These are phyloP conservation scores for Pelusios castaneus DNA, from an alignment of 2,113 vertebrate species.

Conservation along the genomic window DNA sequence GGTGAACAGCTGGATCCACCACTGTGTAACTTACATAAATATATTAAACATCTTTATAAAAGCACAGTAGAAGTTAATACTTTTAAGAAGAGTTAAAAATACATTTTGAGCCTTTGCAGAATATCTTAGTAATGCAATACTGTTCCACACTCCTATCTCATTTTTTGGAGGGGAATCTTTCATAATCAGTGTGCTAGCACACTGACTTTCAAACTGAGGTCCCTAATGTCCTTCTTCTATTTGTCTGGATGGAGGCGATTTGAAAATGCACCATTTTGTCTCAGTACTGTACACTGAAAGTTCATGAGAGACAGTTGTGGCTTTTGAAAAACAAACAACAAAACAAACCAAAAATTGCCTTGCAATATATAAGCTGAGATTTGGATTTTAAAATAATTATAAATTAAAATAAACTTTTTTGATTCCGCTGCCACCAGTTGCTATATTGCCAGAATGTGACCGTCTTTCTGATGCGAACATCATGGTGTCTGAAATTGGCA, in stretches of 20 bases:
- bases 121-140: not conserved
- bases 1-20: slow-evolving; percentile 7
- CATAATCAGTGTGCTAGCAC: not conserved
- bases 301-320: not conserved
- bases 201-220: not conserved
- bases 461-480: not conserved
- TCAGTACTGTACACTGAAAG: not conserved
- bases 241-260: not conserved
- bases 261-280: not conserved
- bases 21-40: slow-evolving; percentile 50
- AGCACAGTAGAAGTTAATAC: not conserved
- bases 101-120: not conserved
- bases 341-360: not conserved
- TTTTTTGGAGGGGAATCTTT: not conserved
- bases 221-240: not conserved
- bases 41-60: slow-evolving; percentile 35
- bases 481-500: not conserved
- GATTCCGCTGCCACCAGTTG: not conserved
- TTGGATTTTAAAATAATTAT: not conserved
- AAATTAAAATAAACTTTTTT: not conserved
- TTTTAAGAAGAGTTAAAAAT: slow-evolving; percentile 14
- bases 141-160: not conserved
- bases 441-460: not conserved
- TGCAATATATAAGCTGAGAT: not conserved
- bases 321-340: not conserved